phyloP scores from a whole-genome alignment of 1,140 invertebrate species.

The Bombus fervidus region DNA sequence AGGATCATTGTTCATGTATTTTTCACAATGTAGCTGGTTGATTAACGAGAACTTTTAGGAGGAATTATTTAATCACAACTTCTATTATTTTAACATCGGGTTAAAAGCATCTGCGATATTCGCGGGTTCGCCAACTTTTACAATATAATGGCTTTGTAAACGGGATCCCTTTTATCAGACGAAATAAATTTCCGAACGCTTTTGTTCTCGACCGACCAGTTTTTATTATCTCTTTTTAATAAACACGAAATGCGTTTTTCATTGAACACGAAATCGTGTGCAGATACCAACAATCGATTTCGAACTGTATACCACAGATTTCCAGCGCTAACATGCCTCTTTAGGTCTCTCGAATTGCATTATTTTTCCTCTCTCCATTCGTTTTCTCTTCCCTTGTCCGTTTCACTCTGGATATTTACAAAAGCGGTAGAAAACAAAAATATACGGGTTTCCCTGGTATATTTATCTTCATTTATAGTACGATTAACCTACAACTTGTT shows the following conservation, averaged over 20 bases:
- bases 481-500: background rate
- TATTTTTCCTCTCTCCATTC: background rate
- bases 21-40: no score
- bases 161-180: background rate
- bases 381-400: background rate
- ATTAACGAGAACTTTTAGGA: background rate
- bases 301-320: background rate
- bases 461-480: background rate
- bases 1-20: background rate
- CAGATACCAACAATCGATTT: slow-evolving; percentile 1
- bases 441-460: no score
- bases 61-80: background rate
- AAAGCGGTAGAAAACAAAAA: background rate
- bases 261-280: background rate
- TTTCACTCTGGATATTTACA: background rate
- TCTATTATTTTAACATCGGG: slow-evolving; percentile 3
- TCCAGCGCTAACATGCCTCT: slow-evolving; percentile 17
- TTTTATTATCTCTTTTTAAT: slow-evolving; percentile 31
- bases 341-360: background rate
- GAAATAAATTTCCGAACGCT: slow-evolving; percentile 13
- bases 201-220: background rate
- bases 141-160: slow-evolving; percentile 12
- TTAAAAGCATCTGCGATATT: background rate
- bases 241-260: slow-evolving; percentile 28
- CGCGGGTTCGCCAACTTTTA: background rate